These are phyloP conservation scores for Melanophora roralis DNA, from an alignment of 2,888 invertebrate genomes.

Conservation along the genomic window DNA sequence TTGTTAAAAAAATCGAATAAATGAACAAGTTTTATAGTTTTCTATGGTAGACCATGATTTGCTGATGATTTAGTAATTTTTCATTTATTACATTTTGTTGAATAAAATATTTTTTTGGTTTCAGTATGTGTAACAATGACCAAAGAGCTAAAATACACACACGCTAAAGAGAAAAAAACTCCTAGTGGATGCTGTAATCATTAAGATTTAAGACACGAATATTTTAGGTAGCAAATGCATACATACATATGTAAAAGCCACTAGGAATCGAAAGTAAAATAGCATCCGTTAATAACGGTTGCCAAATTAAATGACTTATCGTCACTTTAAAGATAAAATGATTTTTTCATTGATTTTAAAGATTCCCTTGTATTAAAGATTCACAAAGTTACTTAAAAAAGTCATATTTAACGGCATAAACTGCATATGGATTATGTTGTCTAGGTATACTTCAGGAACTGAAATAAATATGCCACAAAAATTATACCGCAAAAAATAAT, in stretches of 20 bases:
- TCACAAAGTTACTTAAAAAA: no score
- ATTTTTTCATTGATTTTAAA: no score
- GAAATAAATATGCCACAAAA: no score
- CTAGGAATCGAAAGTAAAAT: slow-evolving; percentile 6
- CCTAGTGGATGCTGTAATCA: slow-evolving; percentile 39
- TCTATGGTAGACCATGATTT: slow-evolving; percentile 46
- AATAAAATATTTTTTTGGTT: neutral
- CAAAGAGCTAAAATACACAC: neutral
- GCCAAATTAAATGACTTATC: no score
- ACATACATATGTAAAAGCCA: neutral
- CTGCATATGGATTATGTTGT: no score
- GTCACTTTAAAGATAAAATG: no score
- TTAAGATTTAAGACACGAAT: slow-evolving; percentile 26
- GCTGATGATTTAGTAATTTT: slow-evolving; percentile 50
- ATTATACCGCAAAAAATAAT: no score
- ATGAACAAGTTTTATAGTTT: slow-evolving; percentile 50
- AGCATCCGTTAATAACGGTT: no score
- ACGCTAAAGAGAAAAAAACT: neutral
- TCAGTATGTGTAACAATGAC: neutral
- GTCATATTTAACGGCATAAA: no score
- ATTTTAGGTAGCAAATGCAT: no score
- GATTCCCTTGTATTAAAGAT: no score
- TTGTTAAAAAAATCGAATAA: neutral
- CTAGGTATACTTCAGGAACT: no score
- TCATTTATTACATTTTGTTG: slow-evolving; percentile 32